Conservation (phyloP, 1,140 invertebrate species). For the Hycleus phaleratus region DNA sequence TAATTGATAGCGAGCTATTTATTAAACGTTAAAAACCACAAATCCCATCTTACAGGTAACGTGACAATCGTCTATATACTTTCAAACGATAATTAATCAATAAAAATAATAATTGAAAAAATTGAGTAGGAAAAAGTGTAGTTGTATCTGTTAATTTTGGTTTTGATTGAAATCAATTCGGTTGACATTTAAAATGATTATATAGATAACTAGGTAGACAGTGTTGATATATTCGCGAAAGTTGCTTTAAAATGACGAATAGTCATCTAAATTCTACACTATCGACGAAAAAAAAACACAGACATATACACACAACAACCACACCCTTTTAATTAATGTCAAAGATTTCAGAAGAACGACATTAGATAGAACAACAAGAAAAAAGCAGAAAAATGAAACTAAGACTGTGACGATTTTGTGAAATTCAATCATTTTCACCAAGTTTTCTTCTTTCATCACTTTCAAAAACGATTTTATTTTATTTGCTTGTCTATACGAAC, state of each 20-base stretch:
- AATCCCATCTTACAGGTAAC: too few species aligned
- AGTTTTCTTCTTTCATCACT: conserved; percentile 9
- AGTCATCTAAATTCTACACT: conserved; percentile 22
- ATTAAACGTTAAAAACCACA: conserved; percentile 1
- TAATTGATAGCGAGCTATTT: conserved; percentile 5
- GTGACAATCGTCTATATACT: too few species aligned
- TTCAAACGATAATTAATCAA: too few species aligned
- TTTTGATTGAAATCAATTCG: conserved; percentile 22
- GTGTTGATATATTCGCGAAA: conserved; percentile 30
- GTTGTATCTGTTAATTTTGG: too few species aligned
- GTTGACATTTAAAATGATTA: conserved; percentile 28
- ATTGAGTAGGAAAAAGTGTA: too few species aligned
- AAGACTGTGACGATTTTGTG: conserved; percentile 8
- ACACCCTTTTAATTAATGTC: conserved; percentile 16
- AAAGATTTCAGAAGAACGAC: conserved; percentile 9
- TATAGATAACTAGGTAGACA: conserved; percentile 21
- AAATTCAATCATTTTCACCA: conserved; percentile 13
- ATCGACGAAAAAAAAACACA: conserved; percentile 11
- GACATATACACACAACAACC: background rate
- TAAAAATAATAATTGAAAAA: too few species aligned
- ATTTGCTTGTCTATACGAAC: conserved; percentile 2
- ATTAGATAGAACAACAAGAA: conserved; percentile 9
- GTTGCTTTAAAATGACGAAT: conserved; percentile 28
- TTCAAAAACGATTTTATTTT: conserved; percentile 6
- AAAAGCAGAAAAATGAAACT: too few species aligned